These are phyloP conservation scores for Pedicia rivosa DNA, from an alignment of 2,888 invertebrate genomes.

Conservation along the genomic window DNA sequence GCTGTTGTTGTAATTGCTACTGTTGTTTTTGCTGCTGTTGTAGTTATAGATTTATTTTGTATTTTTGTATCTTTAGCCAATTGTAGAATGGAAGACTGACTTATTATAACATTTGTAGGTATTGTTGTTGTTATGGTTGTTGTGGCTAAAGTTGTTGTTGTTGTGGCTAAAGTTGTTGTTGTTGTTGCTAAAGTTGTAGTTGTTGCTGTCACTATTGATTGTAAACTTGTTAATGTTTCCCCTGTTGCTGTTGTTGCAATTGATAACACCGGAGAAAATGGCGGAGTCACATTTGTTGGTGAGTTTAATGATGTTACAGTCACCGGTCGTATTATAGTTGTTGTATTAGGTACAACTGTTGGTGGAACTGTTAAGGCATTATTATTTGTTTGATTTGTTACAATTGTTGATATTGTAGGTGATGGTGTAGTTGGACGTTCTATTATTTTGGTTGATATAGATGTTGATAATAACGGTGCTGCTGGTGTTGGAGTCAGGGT, in stretches of 20 bases:
- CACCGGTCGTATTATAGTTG: conserved; percentile 10
- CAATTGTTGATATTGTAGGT: not conserved
- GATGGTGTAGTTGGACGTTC: conserved; percentile 1
- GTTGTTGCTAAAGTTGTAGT: conserved; percentile 4
- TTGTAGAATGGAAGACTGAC: conserved; percentile 9
- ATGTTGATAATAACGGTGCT: not conserved
- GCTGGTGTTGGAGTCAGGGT: conserved; percentile 4
- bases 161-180: conserved; percentile 2
- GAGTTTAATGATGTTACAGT: conserved; percentile 17
- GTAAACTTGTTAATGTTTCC: too few species aligned
- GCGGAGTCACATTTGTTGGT: conserved; percentile 28
- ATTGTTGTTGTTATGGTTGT: conserved; percentile 16
- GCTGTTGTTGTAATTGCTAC: conserved; percentile 2
- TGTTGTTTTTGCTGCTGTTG: conserved; percentile 6
- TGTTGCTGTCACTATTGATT: too few species aligned
- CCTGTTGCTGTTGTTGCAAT: too few species aligned
- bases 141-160: conserved; percentile 11
- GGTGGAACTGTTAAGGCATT: not conserved
- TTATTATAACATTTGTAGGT: conserved; percentile 27
- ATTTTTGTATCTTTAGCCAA: too few species aligned
- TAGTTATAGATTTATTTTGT: too few species aligned
- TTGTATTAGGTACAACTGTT: conserved; percentile 6
- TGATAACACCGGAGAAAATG: too few species aligned
- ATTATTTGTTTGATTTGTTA: too few species aligned
- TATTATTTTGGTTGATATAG: not conserved